Conservation (phyloP, 2,888 invertebrate genomes). For the Sinohyriopsis cumingii region DNA sequence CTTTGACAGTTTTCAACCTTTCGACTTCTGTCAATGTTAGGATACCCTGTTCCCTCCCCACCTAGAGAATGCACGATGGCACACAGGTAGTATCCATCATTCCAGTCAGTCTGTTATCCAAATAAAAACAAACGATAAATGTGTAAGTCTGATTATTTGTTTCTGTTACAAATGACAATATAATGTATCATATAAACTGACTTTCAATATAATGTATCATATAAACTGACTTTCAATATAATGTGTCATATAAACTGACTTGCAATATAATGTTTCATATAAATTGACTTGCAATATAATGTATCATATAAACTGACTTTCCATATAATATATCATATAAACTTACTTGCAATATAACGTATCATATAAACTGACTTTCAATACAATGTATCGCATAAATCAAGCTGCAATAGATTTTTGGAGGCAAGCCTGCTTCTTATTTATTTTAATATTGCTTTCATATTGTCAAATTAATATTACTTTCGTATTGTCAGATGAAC, state of each 20-base stretch:
- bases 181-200: background rate
- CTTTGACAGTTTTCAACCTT: constrained; percentile 52
- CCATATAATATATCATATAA: too few species aligned
- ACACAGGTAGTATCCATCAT: constrained; percentile 92
- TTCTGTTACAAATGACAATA: too few species aligned
- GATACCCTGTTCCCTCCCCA: constrained; percentile 87
- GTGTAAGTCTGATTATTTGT: too few species aligned
- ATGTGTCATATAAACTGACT: background rate
- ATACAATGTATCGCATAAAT: too few species aligned
- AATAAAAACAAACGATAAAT: background rate
- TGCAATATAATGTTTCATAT: background rate
- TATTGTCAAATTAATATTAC: too few species aligned
- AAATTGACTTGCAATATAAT: background rate
- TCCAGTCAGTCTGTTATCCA: constrained; percentile 90
- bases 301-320: too few species aligned
- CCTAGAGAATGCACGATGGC: constrained; percentile 92
- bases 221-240: background rate
- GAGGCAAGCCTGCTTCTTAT: too few species aligned
- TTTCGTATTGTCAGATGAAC: too few species aligned
- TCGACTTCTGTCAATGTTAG: constrained; percentile 81
- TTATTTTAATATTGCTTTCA: too few species aligned
- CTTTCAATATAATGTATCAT: background rate
- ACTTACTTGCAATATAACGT: background rate
- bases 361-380: background rate
- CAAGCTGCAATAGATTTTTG: too few species aligned